phyloP scores from a whole-genome alignment of 2,888 invertebrate species.

The Nematopogon swammerdamellus region DNA sequence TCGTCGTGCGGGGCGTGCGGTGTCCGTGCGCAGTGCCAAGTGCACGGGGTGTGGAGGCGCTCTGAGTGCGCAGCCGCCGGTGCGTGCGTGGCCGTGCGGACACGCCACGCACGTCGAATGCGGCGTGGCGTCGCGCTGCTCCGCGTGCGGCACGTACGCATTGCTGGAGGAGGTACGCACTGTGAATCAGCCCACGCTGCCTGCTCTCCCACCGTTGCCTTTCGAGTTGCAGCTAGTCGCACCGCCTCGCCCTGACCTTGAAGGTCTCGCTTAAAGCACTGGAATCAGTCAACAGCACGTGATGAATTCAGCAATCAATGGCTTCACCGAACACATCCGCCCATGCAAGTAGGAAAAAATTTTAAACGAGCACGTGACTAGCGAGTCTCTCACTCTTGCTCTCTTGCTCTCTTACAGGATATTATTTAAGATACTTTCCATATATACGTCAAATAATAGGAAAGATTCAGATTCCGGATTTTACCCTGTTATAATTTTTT shows the following conservation, averaged over 20 bases:
- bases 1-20: constrained; percentile 20
- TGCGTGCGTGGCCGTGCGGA: constrained; percentile 10
- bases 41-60: constrained; percentile 28
- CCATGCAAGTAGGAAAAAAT: no score
- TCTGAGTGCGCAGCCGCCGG: constrained; percentile 16
- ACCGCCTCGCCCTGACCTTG: constrained; percentile 42
- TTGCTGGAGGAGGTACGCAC: constrained; percentile 14
- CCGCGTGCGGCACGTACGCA: constrained; percentile 31
- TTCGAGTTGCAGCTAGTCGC: constrained; percentile 26
- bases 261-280: constrained; percentile 33
- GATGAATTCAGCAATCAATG: no score
- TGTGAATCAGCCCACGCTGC: constrained; percentile 16
- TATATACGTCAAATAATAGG: no score
- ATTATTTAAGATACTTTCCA: no score
- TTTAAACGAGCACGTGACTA: no score
- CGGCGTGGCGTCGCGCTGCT: constrained; percentile 22
- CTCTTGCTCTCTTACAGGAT: no score
- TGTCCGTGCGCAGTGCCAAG: constrained; percentile 26
- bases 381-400: no score
- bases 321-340: no score
- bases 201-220: constrained; percentile 6
- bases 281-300: no score
- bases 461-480: no score
- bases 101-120: constrained; percentile 36
- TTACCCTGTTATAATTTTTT: no score